A percentile compares a stretch with the other conserved stretches of the same genome.
Evolutionary conservation across 2,797 vertebrate genomes (phyloP).

Genomic region (Helicolenus hilgendorfi): DNA sequence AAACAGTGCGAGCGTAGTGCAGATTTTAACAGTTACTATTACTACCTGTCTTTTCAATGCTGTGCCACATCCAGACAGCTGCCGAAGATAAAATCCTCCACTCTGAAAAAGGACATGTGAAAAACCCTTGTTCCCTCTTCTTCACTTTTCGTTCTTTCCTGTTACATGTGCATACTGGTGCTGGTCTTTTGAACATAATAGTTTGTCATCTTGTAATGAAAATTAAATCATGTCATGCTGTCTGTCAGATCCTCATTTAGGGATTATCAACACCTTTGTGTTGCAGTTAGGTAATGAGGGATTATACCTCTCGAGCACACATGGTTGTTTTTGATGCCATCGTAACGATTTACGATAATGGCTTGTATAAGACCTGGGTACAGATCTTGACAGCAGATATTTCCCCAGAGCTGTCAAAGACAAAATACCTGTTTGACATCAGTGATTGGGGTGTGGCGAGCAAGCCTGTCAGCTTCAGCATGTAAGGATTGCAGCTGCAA

Average conservation of each 20-base stretch:
- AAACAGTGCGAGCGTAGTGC: neutral
- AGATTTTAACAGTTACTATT: neutral
- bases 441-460: neutral
- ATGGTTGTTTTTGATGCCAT: constrained; percentile 13
- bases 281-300: constrained; percentile 9
- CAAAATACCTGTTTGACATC: constrained; percentile 42
- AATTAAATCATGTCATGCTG: neutral
- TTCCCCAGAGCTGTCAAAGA: constrained; percentile 14
- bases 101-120: neutral
- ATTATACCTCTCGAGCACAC: constrained; percentile 12
- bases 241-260: constrained; percentile 3
- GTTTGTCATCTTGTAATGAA: neutral
- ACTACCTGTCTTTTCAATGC: neutral
- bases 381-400: constrained; percentile 24
- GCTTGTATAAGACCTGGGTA: neutral
- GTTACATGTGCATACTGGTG: neutral
- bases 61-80: neutral
- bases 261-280: neutral
- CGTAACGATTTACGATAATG: neutral
- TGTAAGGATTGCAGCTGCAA: neutral
- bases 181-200: neutral
- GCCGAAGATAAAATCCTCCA: neutral
- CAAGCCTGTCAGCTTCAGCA: neutral
- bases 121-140: neutral
- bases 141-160: constrained; percentile 7